Base-by-base conservation (phyloP, 2,888 invertebrate species). In the Synanthedon andrenaeformis region DNA sequence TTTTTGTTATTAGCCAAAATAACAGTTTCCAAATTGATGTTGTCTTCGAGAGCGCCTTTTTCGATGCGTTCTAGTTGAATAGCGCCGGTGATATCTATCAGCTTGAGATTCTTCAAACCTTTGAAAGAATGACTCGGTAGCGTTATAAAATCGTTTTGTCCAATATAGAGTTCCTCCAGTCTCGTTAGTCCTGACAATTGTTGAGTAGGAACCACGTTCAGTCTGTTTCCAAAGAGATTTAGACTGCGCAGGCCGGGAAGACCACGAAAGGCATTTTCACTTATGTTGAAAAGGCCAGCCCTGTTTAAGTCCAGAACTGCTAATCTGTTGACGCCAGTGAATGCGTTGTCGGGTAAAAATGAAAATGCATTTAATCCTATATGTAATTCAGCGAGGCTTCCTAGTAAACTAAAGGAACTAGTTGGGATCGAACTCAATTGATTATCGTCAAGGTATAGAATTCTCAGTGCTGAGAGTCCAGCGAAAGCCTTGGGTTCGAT, bases 371-470 rank as follows among this genome's bases (percentile, higher is more conserved):
- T 96, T 58, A 94, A 89, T 11, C 96, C 96, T 48, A 96, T 90
- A 69, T 94, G 95, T 11, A 96, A 82, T 75, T 96, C 96, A 3
- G 95, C 96, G 55, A 96, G 86, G 62, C 93, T 92, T 54, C 92
- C 92, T 64, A 96, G 79, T 3, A 93, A 89, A 23, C 91, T 89
- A 66, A 95, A 92, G 1, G 93, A 91, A 14, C 90, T 79, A 1
- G 94, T 93, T 14, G 96, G 96, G 53, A 96, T 92, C 1, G 91
- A 88, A 61, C 91, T 93, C 58, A 96, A 76, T 57, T 93, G 92
- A 74, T 96, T 96, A 72, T 96, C 95, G 69, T 96, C 95, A 58
- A 96, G 83, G 74, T 94, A 94, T 12, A 96, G 82, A 17, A 95
- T 92, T 57, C 94, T 89, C 55, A 96, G 83, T n/a, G 93, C 92